Base-by-base conservation (phyloP, 2,113 vertebrate species). In the Scytalopus superciliaris region DNA sequence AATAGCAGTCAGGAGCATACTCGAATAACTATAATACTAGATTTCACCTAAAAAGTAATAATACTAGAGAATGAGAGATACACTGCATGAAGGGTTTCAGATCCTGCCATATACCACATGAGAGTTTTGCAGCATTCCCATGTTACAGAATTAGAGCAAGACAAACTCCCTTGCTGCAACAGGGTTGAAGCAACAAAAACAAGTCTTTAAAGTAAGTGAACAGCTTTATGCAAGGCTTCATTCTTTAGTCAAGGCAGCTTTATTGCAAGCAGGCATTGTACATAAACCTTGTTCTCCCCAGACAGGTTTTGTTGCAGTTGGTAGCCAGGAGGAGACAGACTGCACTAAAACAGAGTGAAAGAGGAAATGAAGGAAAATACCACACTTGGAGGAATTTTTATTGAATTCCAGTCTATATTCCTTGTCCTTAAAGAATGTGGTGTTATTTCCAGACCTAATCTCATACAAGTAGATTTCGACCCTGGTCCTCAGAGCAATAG, bases 351-450 rank as follows among this genome's bases (percentile, higher is more conserved):
- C 5, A 62, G 27, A 78, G 47, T 28, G 31, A 60, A 80, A 92
- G 40, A 94, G 93, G 93, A 96, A 95, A 95, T 92, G 55, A 93
- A 96, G 55, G 63, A 92, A 64, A 86, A 93, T 86, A 91, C 45
- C 70, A 76, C 24, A 56, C 35, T 70, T 3, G 0, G 27, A 83
- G 85, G 72, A 96, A 88, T 90, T 94, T 94, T 91, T 95, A 74
- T 90, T 88, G 60, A 94, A 92, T 81, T 92, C 72, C 68, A 74
- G 4, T 59, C 45, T 77, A 10, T 74, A 80, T 55, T 77, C 30
- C 68, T 72, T 49, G 31, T 77, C 67, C 35, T 66, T 53, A 79
- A 93, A 88, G 50, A 91, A 52, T 3, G 5, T 1, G 1, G 10
- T 40, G 21, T 37, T 92, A 27, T 77, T 85, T 77, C 44, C 47